Base-by-base conservation (phyloP, 2,113 vertebrate species). In the Serilophus lunatus region DNA sequence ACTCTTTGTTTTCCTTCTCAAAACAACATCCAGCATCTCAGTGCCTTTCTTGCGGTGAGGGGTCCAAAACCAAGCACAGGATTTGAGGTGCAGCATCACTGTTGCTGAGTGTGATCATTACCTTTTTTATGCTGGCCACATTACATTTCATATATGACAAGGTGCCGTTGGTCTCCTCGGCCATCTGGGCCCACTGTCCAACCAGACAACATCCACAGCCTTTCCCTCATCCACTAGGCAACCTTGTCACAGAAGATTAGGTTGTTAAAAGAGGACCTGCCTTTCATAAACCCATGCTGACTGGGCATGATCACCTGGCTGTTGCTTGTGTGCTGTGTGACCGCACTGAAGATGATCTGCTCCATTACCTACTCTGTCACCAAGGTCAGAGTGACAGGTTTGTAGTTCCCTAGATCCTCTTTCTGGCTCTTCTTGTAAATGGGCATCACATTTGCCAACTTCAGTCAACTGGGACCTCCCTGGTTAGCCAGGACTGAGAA, bases 1-100 rank as follows among this genome's bases (percentile, higher is more conserved):
- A 45, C 6, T 12, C 35, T 51, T 33, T 7, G 4, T 35, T 68
- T 70, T 22, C 11, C 11, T 35, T 51, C 36, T 63, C 29, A 19
- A 7, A 18, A 68, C 0, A 1, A 3, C 12, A 22, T 63, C 8
- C n/a, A 74, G n/a, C 14, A 56, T 12, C 18, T 78, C 36, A 24
- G 5, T 16, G 36, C 28, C 69, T 56, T 56, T 10, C n/a, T 47
- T 51, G 22, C 6, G 23, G 36, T 26, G 29, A 44, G 10, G 6
- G 10, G 7, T 8, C 11, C 19, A 74, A 91, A 83, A 68, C 2
- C 25, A 36, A 57, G 5, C 47, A 22, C 12, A 25, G 13, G 33
- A 56, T 36, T 83, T 0, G 0, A 79, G 25, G 13, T 36, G 9
- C 6, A 9, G 6, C 15, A 26, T 49, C 47, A 33, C 20, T 25